Evolutionary conservation across 2,797 vertebrate species (phyloP).

Genomic region (Prionace glauca): DNA sequence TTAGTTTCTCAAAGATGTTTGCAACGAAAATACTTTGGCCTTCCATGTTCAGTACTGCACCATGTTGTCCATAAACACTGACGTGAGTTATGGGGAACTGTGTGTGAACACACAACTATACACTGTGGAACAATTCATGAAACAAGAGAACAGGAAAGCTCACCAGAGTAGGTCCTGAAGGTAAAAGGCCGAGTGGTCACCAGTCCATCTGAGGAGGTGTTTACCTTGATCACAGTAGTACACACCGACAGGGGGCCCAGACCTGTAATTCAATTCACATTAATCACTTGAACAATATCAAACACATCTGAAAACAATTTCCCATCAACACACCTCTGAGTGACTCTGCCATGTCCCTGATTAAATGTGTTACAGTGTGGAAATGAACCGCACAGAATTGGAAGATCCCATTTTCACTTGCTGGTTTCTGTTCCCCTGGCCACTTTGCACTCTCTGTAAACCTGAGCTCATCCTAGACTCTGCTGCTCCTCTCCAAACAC

Average conservation of each 20-base stretch:
- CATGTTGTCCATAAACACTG: neutral
- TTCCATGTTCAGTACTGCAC: neutral
- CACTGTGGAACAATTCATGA: neutral
- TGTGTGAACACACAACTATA: neutral
- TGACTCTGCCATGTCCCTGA: too few species aligned
- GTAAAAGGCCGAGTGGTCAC: slow-evolving; percentile 17
- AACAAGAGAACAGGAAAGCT: neutral
- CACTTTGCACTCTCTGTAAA: neutral
- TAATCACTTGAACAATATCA: neutral
- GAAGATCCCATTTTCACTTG: neutral
- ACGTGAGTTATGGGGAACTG: neutral
- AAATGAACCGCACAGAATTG: neutral
- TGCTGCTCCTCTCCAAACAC: too few species aligned
- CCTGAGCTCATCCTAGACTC: too few species aligned
- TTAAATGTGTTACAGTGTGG: neutral
- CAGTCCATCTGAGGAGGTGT: slow-evolving; percentile 24
- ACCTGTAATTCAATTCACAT: neutral
- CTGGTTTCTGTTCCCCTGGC: neutral
- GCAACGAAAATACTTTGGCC: neutral
- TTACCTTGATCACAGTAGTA: neutral
- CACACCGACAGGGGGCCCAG: neutral
- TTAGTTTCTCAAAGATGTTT: neutral
- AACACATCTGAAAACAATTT: neutral
- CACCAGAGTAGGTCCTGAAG: neutral
- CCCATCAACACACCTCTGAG: neutral